A percentile compares a stretch with the other conserved stretches of the same genome.
Evolutionary conservation across 2,888 invertebrate species (phyloP).

Genomic region (Cepaea hortensis): DNA sequence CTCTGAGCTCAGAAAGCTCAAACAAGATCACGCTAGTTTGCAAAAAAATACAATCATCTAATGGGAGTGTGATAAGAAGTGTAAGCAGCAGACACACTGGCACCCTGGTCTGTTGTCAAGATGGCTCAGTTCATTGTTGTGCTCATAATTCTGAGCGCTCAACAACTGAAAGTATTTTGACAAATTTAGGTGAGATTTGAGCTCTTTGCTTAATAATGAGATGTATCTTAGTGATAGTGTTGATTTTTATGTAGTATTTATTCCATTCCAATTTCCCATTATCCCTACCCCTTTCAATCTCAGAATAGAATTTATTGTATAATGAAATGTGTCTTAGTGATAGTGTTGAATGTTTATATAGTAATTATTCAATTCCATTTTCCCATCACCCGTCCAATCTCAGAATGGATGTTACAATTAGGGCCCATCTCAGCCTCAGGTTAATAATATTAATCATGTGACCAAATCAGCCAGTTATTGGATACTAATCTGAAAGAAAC

Average conservation of each 20-base stretch:
- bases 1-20: slow-evolving; percentile 77
- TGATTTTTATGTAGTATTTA: background rate
- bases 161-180: slow-evolving; percentile 81
- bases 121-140: slow-evolving; percentile 91
- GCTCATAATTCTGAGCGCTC: slow-evolving; percentile 94
- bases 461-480: too few relatives aligned
- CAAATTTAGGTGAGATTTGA: slow-evolving; percentile 68
- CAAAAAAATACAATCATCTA: slow-evolving; percentile 66
- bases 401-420: too few relatives aligned
- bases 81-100: slow-evolving; percentile 89
- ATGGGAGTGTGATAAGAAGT: slow-evolving; percentile 56
- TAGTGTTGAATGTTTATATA: too few relatives aligned
- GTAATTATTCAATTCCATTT: too few relatives aligned
- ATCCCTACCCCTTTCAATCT: too few relatives aligned
- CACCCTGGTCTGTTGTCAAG: slow-evolving; percentile 85
- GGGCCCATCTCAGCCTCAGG: too few relatives aligned
- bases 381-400: too few relatives aligned
- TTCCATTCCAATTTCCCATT: background rate
- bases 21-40: too few relatives aligned
- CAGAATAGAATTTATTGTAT: too few relatives aligned
- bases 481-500: too few relatives aligned
- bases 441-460: too few relatives aligned
- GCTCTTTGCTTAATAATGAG: background rate
- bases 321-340: too few relatives aligned
- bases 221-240: background rate